Evolutionary conservation across 2,797 vertebrate genomes (phyloP).

Genomic region (Serranus cabrilla): DNA sequence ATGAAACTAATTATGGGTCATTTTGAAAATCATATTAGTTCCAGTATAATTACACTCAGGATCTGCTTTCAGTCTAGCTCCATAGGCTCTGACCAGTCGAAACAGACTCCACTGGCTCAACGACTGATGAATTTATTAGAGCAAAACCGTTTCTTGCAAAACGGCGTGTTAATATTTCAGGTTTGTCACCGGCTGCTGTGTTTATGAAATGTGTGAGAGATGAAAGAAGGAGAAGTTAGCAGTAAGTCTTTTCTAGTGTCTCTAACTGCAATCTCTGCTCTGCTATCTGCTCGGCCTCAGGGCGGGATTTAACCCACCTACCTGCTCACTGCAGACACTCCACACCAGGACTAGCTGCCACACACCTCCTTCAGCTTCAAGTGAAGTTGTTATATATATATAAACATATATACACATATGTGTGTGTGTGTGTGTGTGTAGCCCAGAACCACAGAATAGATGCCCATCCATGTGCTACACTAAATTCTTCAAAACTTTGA

Average conservation of each 20-base stretch:
- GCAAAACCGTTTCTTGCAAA: conserved; percentile 2
- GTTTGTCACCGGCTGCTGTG: conserved; percentile 44
- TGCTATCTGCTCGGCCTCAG: conserved; percentile 47
- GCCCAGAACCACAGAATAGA: no score
- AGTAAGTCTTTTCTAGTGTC: conserved; percentile 48
- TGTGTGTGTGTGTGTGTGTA: no score
- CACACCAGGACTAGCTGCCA: conserved; percentile 7
- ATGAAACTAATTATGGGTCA: conserved; percentile 73
- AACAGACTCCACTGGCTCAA: conserved; percentile 38
- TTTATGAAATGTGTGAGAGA: conserved; percentile 38
- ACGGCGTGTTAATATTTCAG: conserved; percentile 2
- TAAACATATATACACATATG: no score
- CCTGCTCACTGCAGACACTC: conserved; percentile 23
- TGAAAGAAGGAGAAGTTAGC: conserved; percentile 30
- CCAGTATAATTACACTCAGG: conserved; percentile 72
- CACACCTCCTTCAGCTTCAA: neutral
- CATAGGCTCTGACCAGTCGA: conserved; percentile 43
- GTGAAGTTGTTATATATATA: neutral
- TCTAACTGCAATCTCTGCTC: conserved; percentile 66
- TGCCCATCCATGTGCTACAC: no score
- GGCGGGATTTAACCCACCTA: conserved; percentile 63
- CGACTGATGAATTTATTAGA: conserved; percentile 47
- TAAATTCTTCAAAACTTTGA: no score
- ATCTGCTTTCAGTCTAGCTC: conserved; percentile 57
- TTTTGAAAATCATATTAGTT: conserved; percentile 79